Percentiles rank a stretch among this genome's conserved stretches.
Evolutionary conservation across 1,140 invertebrate species (phyloP).

Genomic region (Latrodectus geometricus): DNA sequence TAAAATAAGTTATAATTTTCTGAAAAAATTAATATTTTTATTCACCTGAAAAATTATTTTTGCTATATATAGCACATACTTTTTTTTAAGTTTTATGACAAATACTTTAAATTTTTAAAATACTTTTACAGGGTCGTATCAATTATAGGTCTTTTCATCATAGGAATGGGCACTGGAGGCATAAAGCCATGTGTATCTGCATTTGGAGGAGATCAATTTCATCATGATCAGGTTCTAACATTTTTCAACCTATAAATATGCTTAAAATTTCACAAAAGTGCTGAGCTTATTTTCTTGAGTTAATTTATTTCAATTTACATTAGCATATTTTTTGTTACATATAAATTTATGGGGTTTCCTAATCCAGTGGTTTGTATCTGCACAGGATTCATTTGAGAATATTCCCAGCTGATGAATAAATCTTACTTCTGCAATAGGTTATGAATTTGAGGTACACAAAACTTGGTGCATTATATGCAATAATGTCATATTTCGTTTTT

Average conservation of each 20-base stretch:
- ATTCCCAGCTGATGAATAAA: too few relatives aligned
- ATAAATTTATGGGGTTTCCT: too few relatives aligned
- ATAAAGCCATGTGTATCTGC: constrained; percentile 98
- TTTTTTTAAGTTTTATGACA: background rate
- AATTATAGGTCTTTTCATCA: constrained; percentile 79
- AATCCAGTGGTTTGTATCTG: too few relatives aligned
- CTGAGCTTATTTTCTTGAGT: background rate
- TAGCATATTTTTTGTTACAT: too few relatives aligned
- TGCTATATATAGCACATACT: background rate
- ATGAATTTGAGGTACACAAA: too few relatives aligned
- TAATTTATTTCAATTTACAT: too few relatives aligned
- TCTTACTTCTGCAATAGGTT: too few relatives aligned
- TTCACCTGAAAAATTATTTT: constrained; percentile 32
- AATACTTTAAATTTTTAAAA: background rate
- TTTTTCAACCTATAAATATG: constrained; percentile 60
- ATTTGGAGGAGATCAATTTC: constrained; percentile 97
- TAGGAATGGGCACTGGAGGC: constrained; percentile 92
- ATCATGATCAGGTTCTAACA: constrained; percentile 66
- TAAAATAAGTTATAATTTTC: constrained; percentile 10
- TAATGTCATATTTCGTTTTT: too few relatives aligned
- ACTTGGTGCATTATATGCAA: too few relatives aligned
- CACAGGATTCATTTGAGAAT: too few relatives aligned
- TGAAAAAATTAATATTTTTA: constrained; percentile 4
- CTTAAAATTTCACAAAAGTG: background rate
- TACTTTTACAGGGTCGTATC: constrained; percentile 75